Evolutionary conservation across 2,888 invertebrate species (phyloP).

Genomic region (Hyppa rectilinea): DNA sequence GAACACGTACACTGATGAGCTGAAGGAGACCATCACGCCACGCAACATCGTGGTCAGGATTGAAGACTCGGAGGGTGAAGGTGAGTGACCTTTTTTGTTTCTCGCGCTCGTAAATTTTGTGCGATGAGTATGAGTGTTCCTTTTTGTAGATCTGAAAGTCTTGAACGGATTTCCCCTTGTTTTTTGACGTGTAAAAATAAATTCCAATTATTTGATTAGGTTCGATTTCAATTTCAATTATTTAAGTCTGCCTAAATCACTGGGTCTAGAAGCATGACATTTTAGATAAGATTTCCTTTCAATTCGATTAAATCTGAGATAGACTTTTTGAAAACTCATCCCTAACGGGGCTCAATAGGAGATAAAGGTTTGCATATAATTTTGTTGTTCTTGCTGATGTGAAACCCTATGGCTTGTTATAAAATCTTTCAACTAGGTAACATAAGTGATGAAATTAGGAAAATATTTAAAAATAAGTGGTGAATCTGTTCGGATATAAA

Average conservation of each 20-base stretch:
- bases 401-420: not conserved
- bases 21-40: conserved; percentile 87
- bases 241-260: not conserved
- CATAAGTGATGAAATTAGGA: not conserved
- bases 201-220: not conserved
- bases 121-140: no score
- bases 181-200: not conserved
- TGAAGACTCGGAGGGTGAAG: conserved; percentile 72
- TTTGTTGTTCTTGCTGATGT: not conserved
- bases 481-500: conserved; percentile 3
- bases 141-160: not conserved
- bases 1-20: conserved; percentile 97
- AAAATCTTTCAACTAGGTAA: not conserved
- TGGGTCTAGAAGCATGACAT: not conserved
- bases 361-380: not conserved
- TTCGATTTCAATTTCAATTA: not conserved
- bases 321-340: no score
- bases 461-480: not conserved
- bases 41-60: conserved; percentile 68
- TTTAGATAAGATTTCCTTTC: no score
- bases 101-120: not conserved
- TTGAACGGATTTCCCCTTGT: not conserved
- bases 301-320: no score
- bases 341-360: not conserved
- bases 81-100: conserved; percentile 39